Base-by-base conservation (phyloP, 2,888 invertebrate species). In the Lasioglossum pauxillum region DNA sequence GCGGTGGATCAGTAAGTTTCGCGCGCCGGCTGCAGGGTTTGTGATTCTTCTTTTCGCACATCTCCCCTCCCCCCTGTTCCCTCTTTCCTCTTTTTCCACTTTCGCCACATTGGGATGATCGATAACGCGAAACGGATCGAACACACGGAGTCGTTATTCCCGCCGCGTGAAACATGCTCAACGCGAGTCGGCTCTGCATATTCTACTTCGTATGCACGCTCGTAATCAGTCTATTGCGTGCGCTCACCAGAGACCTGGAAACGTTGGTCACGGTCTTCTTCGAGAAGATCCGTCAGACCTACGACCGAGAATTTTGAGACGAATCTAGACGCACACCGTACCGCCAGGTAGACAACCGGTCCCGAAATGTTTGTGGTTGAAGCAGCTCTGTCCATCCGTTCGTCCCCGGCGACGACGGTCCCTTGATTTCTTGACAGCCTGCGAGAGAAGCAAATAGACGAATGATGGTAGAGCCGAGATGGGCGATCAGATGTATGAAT, bases 381-480 rank as follows among this genome's bases (percentile, higher is more conserved):
- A 7, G 19, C 27, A 67, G 27, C 35, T 31, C 69, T 41, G 12
- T 41, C 19, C 38, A 35, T 38, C 23, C 12, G 5, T 23, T 12
- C 0, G 23, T 71, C 12, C 12, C 67, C 23, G 41, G 41, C 16
- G 27, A 60, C 8, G 75, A 41, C 27, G 44, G 10, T 5, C 23
- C 49, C 31, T 73, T 49, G 49, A 49, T 74, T 46, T 27, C 3
- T 57, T n/a, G 10, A 57, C 23, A n/a, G 53, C 5, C 49, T 12
- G 44, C 27, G 23, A 38, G 35, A 49, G 74, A 23, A 85, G 27
- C 75, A 72, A 73, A 64, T 67, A 27, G 53, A 83, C 90, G 90
- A 93, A 94, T 93, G 91, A 95, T 95, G 95, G 95, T 95, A 94
- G 95, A 95, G 90, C 93, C 94, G 82, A 92, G 82, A 94, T 94